phyloP scores from a whole-genome alignment of 2,113 vertebrate species.

The Theristicus caerulescens region DNA sequence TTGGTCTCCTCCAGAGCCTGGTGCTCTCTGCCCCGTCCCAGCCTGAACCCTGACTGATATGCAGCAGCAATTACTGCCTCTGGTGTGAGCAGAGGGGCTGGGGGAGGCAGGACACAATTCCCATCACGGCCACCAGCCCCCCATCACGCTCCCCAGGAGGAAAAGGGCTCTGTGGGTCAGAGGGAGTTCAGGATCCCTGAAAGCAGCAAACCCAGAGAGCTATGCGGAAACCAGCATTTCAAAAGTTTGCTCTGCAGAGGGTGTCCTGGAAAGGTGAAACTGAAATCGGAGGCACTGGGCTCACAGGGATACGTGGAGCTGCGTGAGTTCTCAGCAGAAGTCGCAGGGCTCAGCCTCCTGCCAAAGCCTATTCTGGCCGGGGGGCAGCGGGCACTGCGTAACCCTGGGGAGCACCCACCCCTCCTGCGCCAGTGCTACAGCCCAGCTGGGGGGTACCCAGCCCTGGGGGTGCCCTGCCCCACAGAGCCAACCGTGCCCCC shows the following conservation, averaged over 20 bases:
- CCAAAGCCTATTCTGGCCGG: accelerated
- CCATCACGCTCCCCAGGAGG: background rate
- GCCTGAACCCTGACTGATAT: background rate
- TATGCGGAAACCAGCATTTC: background rate
- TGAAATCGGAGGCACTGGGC: background rate
- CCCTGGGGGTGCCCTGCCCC: background rate
- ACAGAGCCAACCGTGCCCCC: accelerated
- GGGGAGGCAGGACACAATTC: background rate
- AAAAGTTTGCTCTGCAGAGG: background rate
- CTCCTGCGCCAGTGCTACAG: background rate
- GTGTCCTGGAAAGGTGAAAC: background rate
- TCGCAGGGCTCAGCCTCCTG: background rate
- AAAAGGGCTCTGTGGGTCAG: background rate
- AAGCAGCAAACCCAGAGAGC: background rate
- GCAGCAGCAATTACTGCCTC: background rate
- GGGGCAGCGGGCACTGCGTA: accelerated
- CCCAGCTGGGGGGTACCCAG: background rate
- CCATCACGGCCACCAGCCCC: background rate
- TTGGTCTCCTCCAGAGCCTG: background rate
- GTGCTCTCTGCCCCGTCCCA: background rate
- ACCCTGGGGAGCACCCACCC: background rate
- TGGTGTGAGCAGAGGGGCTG: background rate
- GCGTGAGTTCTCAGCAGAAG: background rate
- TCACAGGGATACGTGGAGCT: background rate
- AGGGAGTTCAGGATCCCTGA: background rate